phyloP scores from a whole-genome alignment of 2,888 invertebrate species.

The Muscina levida region DNA sequence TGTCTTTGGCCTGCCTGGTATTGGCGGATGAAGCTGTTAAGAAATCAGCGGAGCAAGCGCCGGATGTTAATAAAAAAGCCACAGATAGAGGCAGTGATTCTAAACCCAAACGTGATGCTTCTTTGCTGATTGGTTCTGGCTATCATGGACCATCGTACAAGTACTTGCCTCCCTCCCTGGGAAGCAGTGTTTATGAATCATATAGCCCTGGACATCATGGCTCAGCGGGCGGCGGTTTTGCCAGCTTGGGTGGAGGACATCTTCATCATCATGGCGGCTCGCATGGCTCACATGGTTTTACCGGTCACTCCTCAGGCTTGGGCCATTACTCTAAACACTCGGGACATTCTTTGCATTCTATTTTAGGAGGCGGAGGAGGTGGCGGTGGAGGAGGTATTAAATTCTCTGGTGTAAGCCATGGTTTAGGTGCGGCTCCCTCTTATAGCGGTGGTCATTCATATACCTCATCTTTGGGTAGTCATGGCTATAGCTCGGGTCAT shows the following conservation, averaged over 20 bases:
- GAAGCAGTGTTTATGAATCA: slow-evolving; percentile 35
- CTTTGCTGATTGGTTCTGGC: slow-evolving; percentile 68
- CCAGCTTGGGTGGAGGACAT: neutral
- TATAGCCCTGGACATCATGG: slow-evolving; percentile 55
- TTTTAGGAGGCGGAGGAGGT: slow-evolving; percentile 52
- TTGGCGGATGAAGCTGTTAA: slow-evolving; percentile 53
- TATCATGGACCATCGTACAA: slow-evolving; percentile 75
- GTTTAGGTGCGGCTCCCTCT: neutral
- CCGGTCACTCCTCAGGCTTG: neutral
- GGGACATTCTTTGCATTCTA: slow-evolving; percentile 48
- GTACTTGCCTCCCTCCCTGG: slow-evolving; percentile 71
- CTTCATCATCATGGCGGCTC: neutral
- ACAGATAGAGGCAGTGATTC: slow-evolving; percentile 39
- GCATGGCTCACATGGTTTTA: slow-evolving; percentile 3
- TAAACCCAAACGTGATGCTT: slow-evolving; percentile 73
- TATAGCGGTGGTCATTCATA: neutral
- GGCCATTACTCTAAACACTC: neutral
- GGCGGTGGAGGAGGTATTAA: slow-evolving; percentile 3
- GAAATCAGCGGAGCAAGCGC: slow-evolving; percentile 8
- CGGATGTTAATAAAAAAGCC: neutral
- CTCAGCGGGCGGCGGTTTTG: slow-evolving; percentile 28
- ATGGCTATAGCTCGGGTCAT: slow-evolving; percentile 31
- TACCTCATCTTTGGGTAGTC: slow-evolving; percentile 3
- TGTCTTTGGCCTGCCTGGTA: slow-evolving; percentile 41
- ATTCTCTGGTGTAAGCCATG: neutral